phyloP scores from a whole-genome alignment of 2,113 vertebrate species.

The Eptesicus fuscus region DNA sequence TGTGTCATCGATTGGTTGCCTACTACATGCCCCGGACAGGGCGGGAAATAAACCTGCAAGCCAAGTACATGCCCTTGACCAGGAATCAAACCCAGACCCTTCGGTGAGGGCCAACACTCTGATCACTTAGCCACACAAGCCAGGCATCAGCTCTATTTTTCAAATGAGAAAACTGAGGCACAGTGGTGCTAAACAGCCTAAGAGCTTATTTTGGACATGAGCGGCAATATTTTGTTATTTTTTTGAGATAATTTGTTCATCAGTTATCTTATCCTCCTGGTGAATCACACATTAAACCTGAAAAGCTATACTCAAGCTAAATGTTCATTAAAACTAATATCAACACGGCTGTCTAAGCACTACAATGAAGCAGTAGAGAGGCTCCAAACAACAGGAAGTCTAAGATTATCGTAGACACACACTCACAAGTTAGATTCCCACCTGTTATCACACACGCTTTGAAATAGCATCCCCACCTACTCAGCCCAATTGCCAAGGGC shows the following conservation, averaged over 20 bases:
- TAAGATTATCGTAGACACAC: not conserved
- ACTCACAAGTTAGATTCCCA: not conserved
- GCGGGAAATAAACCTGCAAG: no score
- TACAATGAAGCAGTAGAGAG: not conserved
- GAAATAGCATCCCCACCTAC: not conserved
- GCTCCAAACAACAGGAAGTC: not conserved
- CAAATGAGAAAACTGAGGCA: not conserved
- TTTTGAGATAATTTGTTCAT: not conserved
- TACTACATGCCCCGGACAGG: no score
- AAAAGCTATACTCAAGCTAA: constrained; percentile 12
- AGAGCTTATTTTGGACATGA: not conserved
- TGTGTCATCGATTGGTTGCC: no score
- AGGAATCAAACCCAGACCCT: no score
- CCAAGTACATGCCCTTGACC: no score
- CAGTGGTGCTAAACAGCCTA: not conserved
- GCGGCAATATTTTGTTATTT: not conserved
- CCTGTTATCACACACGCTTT: constrained; percentile 13
- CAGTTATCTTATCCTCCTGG: not conserved
- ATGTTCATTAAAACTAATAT: constrained; percentile 24
- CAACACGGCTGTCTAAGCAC: not conserved
- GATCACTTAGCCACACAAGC: no score
- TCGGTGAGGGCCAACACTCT: no score
- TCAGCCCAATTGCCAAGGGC: not conserved
- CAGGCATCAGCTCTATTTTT: not conserved
- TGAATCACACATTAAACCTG: not conserved